Base-by-base conservation (phyloP, 2,113 vertebrate species). In the Chamaetylas fuelleborni region DNA sequence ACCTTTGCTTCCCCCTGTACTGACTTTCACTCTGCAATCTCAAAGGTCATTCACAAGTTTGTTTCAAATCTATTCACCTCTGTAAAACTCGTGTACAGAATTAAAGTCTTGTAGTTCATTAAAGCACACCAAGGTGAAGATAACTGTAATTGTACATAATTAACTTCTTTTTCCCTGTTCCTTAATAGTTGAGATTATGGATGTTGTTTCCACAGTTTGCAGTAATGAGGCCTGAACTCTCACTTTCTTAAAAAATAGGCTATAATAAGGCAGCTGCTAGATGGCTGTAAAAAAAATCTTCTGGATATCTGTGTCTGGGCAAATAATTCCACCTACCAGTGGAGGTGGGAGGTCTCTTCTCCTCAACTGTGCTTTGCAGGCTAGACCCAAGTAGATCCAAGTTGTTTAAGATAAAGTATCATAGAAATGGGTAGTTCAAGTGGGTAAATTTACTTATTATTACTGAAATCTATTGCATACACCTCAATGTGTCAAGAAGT, bases 221-320 rank as follows among this genome's bases (percentile, higher is more conserved):
- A 80, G 62, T 94, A 95, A 95, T 88, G 79, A 92, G 58, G 16
- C 31, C 60, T 92, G 79, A 95, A 93, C 89, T 91, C 61, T 86
- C 51, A 53, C 12, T 80, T 93, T 54, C 26, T 58, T 58, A 23
- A 80, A 73, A 72, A 70, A 7, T 2, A 34, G 1, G 6, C 16
- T 80, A 80, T 70, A 80, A 86, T 53, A 80, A 88, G 29, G 58
- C 43, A 88, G 26, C 24, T 83, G 23, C 26, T 82, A 88, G 28
- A 43, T 33, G 26, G 3, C 25, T 57, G 10, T 61, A 89, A 69
- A 80, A 80, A 80, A 82, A 12, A 31, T 38, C 13, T 76, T 50
- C 33, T 19, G 40, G 6, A 24, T 42, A 43, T 42, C 22, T 60
- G 7, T 60, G 12, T 40, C 40, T 73, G 9, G 69, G n/a, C n/a